Conservation (phyloP, 2,888 invertebrate species). For the Auanema sp. region DNA sequence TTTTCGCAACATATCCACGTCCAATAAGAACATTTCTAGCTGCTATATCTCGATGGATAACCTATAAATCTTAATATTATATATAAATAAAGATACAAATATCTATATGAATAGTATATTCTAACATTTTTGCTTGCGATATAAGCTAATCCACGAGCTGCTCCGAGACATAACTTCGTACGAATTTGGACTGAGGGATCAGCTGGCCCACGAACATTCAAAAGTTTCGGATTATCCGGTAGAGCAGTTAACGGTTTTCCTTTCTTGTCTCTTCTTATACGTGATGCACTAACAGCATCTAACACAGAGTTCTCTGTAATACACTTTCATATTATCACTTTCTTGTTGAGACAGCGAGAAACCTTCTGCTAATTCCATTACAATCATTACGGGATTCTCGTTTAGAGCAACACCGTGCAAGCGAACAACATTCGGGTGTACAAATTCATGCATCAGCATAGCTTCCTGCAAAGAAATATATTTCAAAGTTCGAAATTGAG, state of each 20-base stretch:
- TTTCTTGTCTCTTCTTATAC: no score
- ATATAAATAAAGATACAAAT: background rate
- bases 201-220: no score
- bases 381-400: conserved; percentile 20
- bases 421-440: conserved; percentile 13
- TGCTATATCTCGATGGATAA: conserved; percentile 20
- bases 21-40: conserved; percentile 19
- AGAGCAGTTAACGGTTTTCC: no score
- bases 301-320: conserved; percentile 10
- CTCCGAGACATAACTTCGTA: conserved; percentile 8
- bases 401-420: conserved; percentile 19
- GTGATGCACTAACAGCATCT: conserved; percentile 4
- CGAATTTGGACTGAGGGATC: background rate
- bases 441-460: conserved; percentile 13
- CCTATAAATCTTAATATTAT: conserved; percentile 4
- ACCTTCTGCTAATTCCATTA: conserved; percentile 12
- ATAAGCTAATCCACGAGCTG: conserved; percentile 17
- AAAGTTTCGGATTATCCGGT: no score
- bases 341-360: no score
- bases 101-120: background rate
- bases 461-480: conserved; percentile 10
- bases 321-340: no score
- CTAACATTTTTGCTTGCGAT: conserved; percentile 11
- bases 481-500: background rate
- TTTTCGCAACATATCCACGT: conserved; percentile 8